Percentiles rank a stretch among this genome's conserved stretches.
Conservation (phyloP, 2,797 vertebrate genomes). For the Masticophis lateralis region DNA sequence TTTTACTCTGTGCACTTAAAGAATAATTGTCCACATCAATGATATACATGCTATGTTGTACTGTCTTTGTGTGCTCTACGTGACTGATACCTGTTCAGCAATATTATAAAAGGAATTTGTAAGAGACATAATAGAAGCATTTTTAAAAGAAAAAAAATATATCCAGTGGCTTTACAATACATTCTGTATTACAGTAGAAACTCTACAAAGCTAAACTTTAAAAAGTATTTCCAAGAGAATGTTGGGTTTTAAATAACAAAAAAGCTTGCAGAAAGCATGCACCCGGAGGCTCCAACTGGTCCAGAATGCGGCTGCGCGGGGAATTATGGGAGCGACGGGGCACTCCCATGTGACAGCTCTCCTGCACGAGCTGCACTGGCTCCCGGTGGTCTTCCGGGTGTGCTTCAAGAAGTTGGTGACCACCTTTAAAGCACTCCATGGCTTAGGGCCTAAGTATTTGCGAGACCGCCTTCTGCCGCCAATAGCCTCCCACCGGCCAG, state of each 20-base stretch:
- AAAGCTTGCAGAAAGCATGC: conserved; percentile 37
- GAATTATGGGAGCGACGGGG: too few species aligned
- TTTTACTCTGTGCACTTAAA: not conserved
- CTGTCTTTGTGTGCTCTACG: not conserved
- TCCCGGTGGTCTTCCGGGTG: too few species aligned
- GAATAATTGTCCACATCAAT: not conserved
- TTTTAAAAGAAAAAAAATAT: not conserved
- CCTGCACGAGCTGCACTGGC: too few species aligned
- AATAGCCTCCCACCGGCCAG: too few species aligned
- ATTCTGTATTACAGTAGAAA: conserved; percentile 39
- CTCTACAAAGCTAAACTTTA: conserved; percentile 48
- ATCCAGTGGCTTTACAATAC: conserved; percentile 26
- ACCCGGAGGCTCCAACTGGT: too few species aligned
- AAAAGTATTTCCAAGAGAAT: conserved; percentile 23
- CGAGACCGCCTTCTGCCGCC: too few species aligned
- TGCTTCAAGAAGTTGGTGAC: too few species aligned
- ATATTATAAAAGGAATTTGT: conserved; percentile 53
- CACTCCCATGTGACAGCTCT: too few species aligned
- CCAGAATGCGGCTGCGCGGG: too few species aligned
- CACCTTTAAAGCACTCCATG: too few species aligned
- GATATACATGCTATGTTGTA: conserved; percentile 34
- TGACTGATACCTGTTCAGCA: conserved; percentile 51
- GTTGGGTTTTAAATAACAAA: conserved; percentile 54
- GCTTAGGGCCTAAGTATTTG: too few species aligned
- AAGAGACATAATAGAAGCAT: conserved; percentile 35